A percentile compares a stretch with the other conserved stretches of the same genome.
phyloP scores from a whole-genome alignment of 2,888 invertebrate species.

The Melipona beecheii region DNA sequence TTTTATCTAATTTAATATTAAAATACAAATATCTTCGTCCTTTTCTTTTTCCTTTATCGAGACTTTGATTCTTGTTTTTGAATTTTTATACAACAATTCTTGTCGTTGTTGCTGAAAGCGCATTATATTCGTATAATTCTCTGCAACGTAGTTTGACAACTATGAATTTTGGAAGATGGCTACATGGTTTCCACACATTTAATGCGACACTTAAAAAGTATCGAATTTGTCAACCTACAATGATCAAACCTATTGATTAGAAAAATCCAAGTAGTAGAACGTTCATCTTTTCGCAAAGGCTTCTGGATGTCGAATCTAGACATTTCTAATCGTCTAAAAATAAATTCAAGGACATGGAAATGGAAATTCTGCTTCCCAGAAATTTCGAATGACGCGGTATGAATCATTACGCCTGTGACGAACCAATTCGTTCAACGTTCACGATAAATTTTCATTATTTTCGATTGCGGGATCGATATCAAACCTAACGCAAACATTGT shows the following conservation, averaged over 20 bases:
- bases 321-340: neutral
- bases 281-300: neutral
- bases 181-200: neutral
- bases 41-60: neutral
- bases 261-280: neutral
- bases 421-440: constrained; percentile 12
- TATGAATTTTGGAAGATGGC: neutral
- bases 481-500: constrained; percentile 29
- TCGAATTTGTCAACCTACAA: constrained; percentile 12
- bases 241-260: neutral
- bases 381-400: neutral
- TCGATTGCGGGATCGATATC: constrained; percentile 56
- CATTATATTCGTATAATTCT: neutral
- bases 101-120: no score
- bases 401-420: neutral
- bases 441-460: constrained; percentile 57
- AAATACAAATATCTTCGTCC: neutral
- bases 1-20: neutral
- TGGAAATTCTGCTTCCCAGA: neutral
- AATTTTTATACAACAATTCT: neutral
- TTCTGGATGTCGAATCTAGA: neutral
- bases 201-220: neutral
- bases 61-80: neutral
- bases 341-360: neutral
- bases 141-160: neutral